Evolutionary conservation across 2,113 vertebrate genomes (phyloP).

Genomic region (Falco punctatus): DNA sequence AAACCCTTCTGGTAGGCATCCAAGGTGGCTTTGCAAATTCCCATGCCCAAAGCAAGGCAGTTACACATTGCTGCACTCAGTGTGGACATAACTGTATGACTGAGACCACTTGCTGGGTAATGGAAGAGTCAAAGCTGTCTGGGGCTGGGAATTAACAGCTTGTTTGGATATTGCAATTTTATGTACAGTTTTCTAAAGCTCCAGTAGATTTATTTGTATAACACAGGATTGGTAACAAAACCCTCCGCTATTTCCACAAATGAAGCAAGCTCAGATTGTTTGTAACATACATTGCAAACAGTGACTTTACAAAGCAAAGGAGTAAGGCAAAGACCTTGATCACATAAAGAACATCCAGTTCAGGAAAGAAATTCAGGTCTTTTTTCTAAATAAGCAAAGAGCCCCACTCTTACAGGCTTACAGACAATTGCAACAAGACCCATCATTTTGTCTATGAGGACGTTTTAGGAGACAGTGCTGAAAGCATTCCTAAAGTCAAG

Average conservation of each 20-base stretch:
- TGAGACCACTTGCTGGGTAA: neutral
- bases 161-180: neutral
- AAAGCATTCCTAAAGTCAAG: neutral
- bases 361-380: neutral
- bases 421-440: neutral
- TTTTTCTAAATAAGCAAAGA: neutral
- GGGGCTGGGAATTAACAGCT: neutral
- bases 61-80: neutral
- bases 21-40: neutral
- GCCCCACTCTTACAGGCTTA: neutral
- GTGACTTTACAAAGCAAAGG: neutral
- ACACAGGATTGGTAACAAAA: accelerated
- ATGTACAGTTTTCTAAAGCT: neutral
- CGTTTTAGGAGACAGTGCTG: neutral
- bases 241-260: neutral
- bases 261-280: neutral
- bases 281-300: neutral
- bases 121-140: neutral
- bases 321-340: neutral
- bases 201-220: neutral
- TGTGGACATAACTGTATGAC: neutral
- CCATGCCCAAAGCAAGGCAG: too few relatives aligned
- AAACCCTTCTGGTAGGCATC: neutral
- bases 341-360: neutral
- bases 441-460: neutral